Percentiles rank a stretch among this genome's conserved stretches.
phyloP scores from a whole-genome alignment of 1,140 invertebrate genomes.

The Zaprionus capensis region DNA sequence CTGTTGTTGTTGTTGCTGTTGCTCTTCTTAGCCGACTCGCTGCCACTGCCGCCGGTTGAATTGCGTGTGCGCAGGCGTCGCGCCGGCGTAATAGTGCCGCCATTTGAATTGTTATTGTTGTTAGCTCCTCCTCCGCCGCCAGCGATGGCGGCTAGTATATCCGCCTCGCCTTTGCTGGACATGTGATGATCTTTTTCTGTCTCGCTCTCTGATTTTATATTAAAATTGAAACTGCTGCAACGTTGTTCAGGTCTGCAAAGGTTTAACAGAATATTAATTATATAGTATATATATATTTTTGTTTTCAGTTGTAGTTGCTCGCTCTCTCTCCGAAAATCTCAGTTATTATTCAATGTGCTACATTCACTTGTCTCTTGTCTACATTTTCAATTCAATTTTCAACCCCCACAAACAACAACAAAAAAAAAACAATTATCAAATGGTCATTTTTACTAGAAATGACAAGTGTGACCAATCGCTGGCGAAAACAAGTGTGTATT shows the following conservation, averaged over 20 bases:
- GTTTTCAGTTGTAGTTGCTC: constrained; percentile 21
- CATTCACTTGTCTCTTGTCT: constrained; percentile 23
- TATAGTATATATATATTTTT: neutral
- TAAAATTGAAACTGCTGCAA: constrained; percentile 48
- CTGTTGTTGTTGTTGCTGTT: constrained; percentile 21
- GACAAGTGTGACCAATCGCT: constrained; percentile 35
- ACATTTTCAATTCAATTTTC: constrained; percentile 14
- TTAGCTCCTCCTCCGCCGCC: constrained; percentile 36
- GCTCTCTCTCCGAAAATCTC: constrained; percentile 21
- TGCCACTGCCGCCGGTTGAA: constrained; percentile 72
- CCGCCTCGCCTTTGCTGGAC: constrained; percentile 73
- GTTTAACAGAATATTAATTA: neutral
- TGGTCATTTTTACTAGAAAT: constrained; percentile 32
- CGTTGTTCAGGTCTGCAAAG: constrained; percentile 50
- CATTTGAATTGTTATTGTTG: constrained; percentile 53
- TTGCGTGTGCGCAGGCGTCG: constrained; percentile 79
- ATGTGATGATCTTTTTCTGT: constrained; percentile 35
- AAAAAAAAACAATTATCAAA: constrained; percentile 27
- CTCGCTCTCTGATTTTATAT: constrained; percentile 1
- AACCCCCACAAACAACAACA: neutral
- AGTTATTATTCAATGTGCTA: constrained; percentile 24
- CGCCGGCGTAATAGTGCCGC: constrained; percentile 69
- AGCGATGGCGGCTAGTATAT: constrained; percentile 50
- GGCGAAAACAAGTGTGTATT: constrained; percentile 27
- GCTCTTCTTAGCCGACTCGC: constrained; percentile 75